Conservation (phyloP, 2,797 vertebrate species). For the Macroramphosus scolopax region DNA sequence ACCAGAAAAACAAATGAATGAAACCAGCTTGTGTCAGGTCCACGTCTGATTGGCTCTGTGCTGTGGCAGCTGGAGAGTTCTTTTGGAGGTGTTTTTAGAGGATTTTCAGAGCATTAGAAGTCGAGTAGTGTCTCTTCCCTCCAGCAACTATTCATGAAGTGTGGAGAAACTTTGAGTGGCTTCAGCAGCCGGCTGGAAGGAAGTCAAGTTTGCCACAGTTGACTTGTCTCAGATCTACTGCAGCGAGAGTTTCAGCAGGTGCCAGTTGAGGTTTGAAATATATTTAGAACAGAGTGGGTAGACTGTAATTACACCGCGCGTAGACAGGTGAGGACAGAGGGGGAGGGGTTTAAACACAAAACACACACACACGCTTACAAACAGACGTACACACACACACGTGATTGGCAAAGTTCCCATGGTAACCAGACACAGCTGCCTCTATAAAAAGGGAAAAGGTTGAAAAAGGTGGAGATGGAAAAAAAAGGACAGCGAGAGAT, state of each 20-base stretch:
- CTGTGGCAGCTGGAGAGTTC: slow-evolving; percentile 25
- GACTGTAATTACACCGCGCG: slow-evolving; percentile 62
- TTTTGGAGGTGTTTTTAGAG: slow-evolving; percentile 1
- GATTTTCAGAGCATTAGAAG: slow-evolving; percentile 21
- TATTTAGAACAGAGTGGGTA: slow-evolving; percentile 65
- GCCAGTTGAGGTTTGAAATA: slow-evolving; percentile 45
- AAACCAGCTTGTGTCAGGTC: too few species aligned
- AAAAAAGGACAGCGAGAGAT: slow-evolving; percentile 16
- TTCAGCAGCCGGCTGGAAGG: slow-evolving; percentile 4
- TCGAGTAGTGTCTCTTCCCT: slow-evolving; percentile 35
- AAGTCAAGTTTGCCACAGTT: too few species aligned
- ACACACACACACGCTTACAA: slow-evolving; percentile 10
- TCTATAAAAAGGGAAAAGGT: slow-evolving; percentile 29
- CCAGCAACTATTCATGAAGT: slow-evolving; percentile 15
- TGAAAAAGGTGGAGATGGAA: slow-evolving; percentile 29
- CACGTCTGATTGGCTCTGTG: slow-evolving; percentile 7
- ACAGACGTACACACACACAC: slow-evolving; percentile 11
- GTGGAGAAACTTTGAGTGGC: slow-evolving; percentile 15
- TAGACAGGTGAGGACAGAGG: slow-evolving; percentile 45
- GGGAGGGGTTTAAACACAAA: slow-evolving; percentile 35
- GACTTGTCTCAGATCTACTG: slow-evolving; percentile 14
- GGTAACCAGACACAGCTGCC: slow-evolving; percentile 62
- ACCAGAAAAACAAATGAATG: neutral
- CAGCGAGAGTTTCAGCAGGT: slow-evolving; percentile 51
- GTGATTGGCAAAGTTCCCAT: slow-evolving; percentile 61